Base-by-base conservation (phyloP, 2,888 invertebrate genomes). In the Microdon myrmicae region DNA sequence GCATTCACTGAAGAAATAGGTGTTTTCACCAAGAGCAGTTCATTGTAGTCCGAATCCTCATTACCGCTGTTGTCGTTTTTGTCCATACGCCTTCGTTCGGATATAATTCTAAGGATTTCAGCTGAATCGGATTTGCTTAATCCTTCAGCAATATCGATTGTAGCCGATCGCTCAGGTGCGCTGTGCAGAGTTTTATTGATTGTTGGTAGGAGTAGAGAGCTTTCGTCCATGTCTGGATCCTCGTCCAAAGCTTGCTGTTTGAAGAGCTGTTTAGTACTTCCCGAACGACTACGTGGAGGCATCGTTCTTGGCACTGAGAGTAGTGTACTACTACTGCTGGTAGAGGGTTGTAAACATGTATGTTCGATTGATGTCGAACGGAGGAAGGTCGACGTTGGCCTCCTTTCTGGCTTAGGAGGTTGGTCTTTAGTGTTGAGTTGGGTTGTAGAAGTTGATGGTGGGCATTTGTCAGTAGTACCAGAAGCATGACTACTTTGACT, bases 221-320 rank as follows among this genome's bases (percentile, higher is more conserved):
- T 82, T 69, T 84, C 84, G 69, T 83, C 83, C 49, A 81, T 77
- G 64, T 80, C 79, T 28, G 75, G 76, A 59, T 83, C 79, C 68
- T 84, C 84, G 61, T 85, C 84, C 51, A 84, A 79, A 0, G 84
- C 83, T 68, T 81, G 79, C 68, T 84, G 84, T 71, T 84, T 84
- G 71, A 84, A 84, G 7, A 84, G 75, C 72, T 85, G 83, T 69
- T 83, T 85, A 13, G 83, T 83, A 72, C 85, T 85, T 61, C 75
- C 78, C 53, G 79, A 79, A 58, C 80, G 76, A 68, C 75, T 79
- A 29, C 79, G 72, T 71, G 76, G 81, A 32, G 80, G 79, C 76
- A 79, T 76, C 32, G 75, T 72, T 26, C 77, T 74, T 37, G 80
- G 79, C 60, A 80, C 79, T 10, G 78, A 76, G 2, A 79, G 69